Conservation (phyloP, 1,140 invertebrate species). For the Teleogryllus occipitalis region DNA sequence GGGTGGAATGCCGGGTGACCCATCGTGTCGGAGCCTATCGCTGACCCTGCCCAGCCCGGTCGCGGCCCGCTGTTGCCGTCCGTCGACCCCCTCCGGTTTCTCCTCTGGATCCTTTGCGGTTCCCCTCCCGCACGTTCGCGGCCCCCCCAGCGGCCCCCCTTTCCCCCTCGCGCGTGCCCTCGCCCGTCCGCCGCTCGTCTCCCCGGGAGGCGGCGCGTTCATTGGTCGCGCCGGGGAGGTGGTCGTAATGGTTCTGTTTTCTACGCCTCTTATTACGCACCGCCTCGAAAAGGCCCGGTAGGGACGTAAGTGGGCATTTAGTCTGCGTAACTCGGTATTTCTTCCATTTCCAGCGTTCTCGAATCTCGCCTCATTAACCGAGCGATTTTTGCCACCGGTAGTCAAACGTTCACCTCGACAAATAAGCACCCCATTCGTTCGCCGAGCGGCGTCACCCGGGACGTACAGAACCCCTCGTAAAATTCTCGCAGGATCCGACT, state of each 20-base stretch:
- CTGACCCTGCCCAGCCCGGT: too few relatives aligned
- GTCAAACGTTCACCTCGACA: background rate
- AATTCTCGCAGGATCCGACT: background rate
- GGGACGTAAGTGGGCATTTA: background rate
- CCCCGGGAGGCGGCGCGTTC: too few relatives aligned
- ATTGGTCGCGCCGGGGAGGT: background rate
- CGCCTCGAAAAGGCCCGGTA: background rate
- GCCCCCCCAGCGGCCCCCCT: too few relatives aligned
- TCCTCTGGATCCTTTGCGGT: too few relatives aligned
- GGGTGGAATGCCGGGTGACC: too few relatives aligned
- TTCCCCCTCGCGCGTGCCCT: background rate
- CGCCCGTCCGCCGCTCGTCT: too few relatives aligned
- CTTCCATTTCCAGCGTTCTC: background rate
- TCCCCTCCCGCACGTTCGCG: too few relatives aligned
- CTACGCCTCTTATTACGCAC: background rate
- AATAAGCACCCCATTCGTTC: constrained; percentile 3
- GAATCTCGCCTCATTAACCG: background rate
- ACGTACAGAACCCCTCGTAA: background rate
- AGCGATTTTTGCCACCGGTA: background rate
- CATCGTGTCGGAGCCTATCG: too few relatives aligned
- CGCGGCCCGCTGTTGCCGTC: too few relatives aligned
- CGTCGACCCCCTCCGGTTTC: too few relatives aligned
- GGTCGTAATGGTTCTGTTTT: background rate
- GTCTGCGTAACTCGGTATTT: background rate
- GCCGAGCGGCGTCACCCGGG: background rate